phyloP scores from a whole-genome alignment of 2,113 vertebrate species.

The Cettia cetti region DNA sequence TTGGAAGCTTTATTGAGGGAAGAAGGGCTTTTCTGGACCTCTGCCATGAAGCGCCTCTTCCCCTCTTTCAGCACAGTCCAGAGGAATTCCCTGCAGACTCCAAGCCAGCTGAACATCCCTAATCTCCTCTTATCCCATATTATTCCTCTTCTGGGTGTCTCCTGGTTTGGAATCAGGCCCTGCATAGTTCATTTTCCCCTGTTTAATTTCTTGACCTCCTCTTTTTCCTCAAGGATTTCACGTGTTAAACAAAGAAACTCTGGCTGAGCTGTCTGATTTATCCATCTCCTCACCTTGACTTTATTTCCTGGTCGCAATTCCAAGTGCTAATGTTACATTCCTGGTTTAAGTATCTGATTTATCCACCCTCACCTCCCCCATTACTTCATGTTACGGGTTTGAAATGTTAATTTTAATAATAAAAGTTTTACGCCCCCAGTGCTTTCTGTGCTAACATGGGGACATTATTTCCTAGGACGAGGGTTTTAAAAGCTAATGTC shows the following conservation, averaged over 20 bases:
- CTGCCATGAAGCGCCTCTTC: not conserved
- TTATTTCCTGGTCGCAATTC: slow-evolving; percentile 58
- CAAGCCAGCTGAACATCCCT: not conserved
- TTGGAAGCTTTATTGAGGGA: not conserved
- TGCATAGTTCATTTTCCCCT: not conserved
- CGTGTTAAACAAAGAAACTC: not conserved
- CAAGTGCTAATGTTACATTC: slow-evolving; percentile 37
- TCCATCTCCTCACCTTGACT: slow-evolving; percentile 62
- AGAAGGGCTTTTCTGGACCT: not conserved
- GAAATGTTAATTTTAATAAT: slow-evolving; percentile 70
- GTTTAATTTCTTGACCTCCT: not conserved
- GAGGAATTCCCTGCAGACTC: not conserved
- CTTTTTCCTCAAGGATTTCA: not conserved
- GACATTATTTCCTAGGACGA: slow-evolving; percentile 29
- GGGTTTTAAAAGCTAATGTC: slow-evolving; percentile 57
- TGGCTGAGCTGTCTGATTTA: slow-evolving; percentile 4
- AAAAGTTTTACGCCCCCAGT: slow-evolving; percentile 37
- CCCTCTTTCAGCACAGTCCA: not conserved
- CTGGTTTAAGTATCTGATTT: slow-evolving; percentile 57
- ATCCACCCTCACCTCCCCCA: slow-evolving; percentile 41
- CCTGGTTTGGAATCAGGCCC: not conserved
- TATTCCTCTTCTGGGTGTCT: not conserved
- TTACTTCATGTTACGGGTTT: slow-evolving; percentile 53
- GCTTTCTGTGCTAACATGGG: not conserved
- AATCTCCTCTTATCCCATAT: not conserved